These are phyloP conservation scores for Drosophila mulleri DNA, from an alignment of 2,888 invertebrate genomes.

Conservation along the genomic window DNA sequence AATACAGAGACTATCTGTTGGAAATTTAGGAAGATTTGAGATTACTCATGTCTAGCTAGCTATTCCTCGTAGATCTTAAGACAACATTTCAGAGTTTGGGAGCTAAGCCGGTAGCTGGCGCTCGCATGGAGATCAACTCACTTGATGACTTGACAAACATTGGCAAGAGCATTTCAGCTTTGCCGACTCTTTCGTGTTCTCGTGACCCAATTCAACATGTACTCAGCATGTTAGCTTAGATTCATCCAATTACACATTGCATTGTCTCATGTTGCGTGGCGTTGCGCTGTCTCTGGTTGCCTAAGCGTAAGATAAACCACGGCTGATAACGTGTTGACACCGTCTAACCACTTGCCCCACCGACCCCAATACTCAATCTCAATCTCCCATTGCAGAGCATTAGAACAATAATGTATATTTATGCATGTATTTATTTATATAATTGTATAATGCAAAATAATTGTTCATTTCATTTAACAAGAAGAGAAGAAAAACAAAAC, in stretches of 20 bases:
- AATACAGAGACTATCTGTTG: neutral
- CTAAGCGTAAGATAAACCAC: conserved; percentile 15
- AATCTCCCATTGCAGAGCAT: conserved; percentile 5
- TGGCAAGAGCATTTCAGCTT: neutral
- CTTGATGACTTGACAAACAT: neutral
- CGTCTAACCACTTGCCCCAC: conserved; percentile 25
- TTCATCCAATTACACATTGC: conserved; percentile 39
- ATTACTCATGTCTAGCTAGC: neutral
- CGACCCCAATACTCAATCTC: conserved; percentile 32
- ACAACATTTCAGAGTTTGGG: neutral
- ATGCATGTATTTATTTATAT: conserved; percentile 3
- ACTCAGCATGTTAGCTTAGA: conserved; percentile 13
- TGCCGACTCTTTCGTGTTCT: conserved; percentile 9
- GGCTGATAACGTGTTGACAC: conserved; percentile 29
- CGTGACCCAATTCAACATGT: conserved; percentile 31
- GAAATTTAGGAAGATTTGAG: neutral
- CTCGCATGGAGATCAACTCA: neutral
- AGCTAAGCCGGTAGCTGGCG: neutral
- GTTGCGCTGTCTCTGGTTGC: conserved; percentile 7
- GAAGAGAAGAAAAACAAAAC: no score
- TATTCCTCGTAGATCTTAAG: neutral
- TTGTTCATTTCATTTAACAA: conserved; percentile 1
- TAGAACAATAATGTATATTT: conserved; percentile 5
- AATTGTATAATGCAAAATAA: conserved; percentile 10
- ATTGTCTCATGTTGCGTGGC: neutral